Conservation (phyloP, 2,113 vertebrate species). For the Copsychus sechellarum region DNA sequence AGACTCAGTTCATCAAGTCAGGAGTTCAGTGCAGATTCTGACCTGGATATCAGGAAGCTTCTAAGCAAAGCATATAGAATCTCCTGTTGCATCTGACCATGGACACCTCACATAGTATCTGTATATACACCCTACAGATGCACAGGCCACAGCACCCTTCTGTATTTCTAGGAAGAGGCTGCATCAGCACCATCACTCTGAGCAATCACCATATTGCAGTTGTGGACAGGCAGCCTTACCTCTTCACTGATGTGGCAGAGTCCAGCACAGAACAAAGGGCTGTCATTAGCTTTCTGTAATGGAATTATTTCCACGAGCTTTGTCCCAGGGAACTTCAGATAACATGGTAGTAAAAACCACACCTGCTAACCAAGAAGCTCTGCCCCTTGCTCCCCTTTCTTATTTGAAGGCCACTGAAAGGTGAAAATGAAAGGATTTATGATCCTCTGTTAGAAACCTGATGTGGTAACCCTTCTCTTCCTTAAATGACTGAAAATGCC, state of each 20-base stretch:
- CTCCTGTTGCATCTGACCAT: background rate
- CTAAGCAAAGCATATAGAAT: background rate
- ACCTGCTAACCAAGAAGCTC: background rate
- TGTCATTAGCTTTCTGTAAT: background rate
- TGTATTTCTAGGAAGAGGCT: background rate
- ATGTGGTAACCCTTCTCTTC: background rate
- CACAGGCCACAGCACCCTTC: background rate
- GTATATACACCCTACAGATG: fast-evolving
- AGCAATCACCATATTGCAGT: background rate
- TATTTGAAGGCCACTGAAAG: background rate
- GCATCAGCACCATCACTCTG: background rate
- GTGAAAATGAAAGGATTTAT: background rate
- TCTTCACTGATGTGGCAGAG: background rate
- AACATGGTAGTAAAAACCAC: background rate
- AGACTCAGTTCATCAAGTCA: background rate
- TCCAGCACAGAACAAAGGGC: background rate
- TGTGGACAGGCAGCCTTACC: background rate
- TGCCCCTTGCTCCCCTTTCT: background rate
- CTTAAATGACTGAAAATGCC: background rate
- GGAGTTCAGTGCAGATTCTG: background rate
- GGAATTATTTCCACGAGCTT: background rate
- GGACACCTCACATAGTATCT: background rate
- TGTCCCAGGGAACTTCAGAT: fast-evolving
- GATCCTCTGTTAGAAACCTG: background rate
- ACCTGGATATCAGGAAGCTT: background rate